These are phyloP conservation scores for Scortum barcoo DNA, from an alignment of 2,113 vertebrate species.

Conservation along the genomic window DNA sequence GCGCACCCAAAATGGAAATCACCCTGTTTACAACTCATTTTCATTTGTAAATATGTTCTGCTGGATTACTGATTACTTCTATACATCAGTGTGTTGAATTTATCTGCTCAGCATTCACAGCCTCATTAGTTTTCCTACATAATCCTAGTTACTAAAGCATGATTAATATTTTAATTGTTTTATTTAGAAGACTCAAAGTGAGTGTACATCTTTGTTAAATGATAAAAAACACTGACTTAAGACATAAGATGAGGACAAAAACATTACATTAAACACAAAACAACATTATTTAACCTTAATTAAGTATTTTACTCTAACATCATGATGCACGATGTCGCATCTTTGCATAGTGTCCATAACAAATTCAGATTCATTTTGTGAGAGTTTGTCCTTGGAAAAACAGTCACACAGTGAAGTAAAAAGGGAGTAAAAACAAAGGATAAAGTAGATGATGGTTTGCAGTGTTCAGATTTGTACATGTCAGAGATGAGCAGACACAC, in stretches of 20 bases:
- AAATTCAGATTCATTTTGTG: neutral
- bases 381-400: neutral
- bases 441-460: neutral
- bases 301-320: no score
- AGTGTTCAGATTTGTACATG: neutral
- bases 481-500: neutral
- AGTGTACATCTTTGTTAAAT: neutral
- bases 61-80: no score
- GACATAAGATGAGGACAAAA: no score
- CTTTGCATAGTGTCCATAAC: neutral
- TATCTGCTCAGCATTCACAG: neutral
- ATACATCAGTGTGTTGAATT: neutral
- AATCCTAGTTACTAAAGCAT: neutral
- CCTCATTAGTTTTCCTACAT: neutral
- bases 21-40: neutral
- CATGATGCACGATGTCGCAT: no score
- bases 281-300: no score
- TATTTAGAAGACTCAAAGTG: no score
- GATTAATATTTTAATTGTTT: neutral
- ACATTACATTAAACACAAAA: no score
- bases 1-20: neutral
- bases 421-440: neutral
- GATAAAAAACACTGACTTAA: neutral
- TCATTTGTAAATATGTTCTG: neutral
- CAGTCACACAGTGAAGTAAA: no score